Conservation (phyloP, 1,140 invertebrate species). For the Microplitis demolitor region DNA sequence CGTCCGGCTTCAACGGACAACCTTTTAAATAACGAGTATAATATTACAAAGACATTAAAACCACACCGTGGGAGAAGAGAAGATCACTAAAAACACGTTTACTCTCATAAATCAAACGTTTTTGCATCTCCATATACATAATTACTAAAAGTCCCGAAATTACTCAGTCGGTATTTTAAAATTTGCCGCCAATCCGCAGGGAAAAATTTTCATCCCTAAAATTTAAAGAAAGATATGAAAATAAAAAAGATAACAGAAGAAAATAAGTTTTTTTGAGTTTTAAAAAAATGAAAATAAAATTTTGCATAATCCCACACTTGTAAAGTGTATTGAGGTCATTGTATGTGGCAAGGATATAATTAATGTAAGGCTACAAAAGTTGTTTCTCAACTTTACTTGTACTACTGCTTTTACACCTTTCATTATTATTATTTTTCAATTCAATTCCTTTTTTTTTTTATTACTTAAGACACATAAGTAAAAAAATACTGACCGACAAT, state of each 20-base stretch:
- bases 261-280: constrained; percentile 18
- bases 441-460: neutral
- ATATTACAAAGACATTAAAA: neutral
- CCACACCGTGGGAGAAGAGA: constrained; percentile 14
- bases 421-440: constrained; percentile 12
- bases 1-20: neutral
- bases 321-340: constrained; percentile 15
- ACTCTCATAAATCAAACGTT: neutral
- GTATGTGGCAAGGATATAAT: constrained; percentile 22
- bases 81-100: constrained; percentile 1
- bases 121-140: neutral
- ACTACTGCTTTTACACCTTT: neutral
- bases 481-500: too few species aligned
- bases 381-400: constrained; percentile 16
- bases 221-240: neutral
- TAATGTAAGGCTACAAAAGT: constrained; percentile 12
- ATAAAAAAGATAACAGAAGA: neutral
- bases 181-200: too few species aligned
- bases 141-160: too few species aligned
- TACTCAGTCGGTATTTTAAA: too few species aligned
- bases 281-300: constrained; percentile 8
- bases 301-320: constrained; percentile 10
- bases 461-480: too few species aligned
- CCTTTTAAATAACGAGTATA: neutral
- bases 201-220: neutral